Evolutionary conservation across 2,797 vertebrate species (phyloP), one percentile per base, ranked within the genome.

Genomic region (Nyctibius grandis): DNA sequence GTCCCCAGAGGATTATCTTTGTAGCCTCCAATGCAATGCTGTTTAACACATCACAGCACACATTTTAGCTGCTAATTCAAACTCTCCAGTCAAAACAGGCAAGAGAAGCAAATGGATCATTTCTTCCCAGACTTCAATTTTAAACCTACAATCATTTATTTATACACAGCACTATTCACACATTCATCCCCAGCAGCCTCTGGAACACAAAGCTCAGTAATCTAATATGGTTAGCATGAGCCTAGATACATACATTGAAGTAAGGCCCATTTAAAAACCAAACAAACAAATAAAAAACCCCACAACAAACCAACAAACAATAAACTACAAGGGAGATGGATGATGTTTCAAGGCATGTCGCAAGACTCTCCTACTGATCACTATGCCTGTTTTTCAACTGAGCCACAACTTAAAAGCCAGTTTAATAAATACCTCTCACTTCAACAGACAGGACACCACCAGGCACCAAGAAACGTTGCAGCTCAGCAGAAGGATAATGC

Each of bases 401-500:
- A 93, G 87, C 50, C 38, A 68, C 82, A 83, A 68, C 42, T 51
- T 89, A 88, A 91, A 88, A 76, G 59, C 11, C 65, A 73, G 48
- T 79, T 95, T 81, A 93, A 90, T 53, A 90, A 86, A 53, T 25
- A 86, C 28, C 45, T 75, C 69, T 83, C 47, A 34, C 87, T 90
- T 92, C 86, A 93, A 91, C 60, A 83, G 53, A 69, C 85, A 80
- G 76, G 89, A 93, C 50, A 48, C 26, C 76, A 92, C 31, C 50
- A 76, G 36, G 63, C 70, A 78, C n/a, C 48, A 63, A 51, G 65
- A 78, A 86, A 95, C 7, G 57, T 0, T 34, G 65, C 45, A 84
- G 80, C 91, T 92, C 95, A 93, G 91, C 88, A 85, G 87, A 86
- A 96, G 86, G 67, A 88, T 48, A 91, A 95, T 51, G 61, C 88